Percentiles rank a stretch among this genome's conserved stretches.
Conservation (phyloP, 2,888 invertebrate species). For the Bembecia ichneumoniformis region DNA sequence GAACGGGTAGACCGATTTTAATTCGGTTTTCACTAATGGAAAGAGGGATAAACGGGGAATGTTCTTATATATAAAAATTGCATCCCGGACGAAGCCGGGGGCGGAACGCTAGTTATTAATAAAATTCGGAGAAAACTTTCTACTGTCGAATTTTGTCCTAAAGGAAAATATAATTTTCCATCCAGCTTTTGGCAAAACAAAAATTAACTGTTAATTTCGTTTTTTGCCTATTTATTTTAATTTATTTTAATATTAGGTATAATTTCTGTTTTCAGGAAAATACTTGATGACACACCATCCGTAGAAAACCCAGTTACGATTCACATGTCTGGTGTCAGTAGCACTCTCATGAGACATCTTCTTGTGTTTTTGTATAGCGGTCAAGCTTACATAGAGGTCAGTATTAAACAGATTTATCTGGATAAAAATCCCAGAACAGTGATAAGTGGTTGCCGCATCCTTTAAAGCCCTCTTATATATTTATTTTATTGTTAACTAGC, state of each 20-base stretch:
- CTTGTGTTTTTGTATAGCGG: slow-evolving; percentile 90
- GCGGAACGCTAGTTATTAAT: too few relatives aligned
- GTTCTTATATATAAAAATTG: too few relatives aligned
- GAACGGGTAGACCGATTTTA: too few relatives aligned
- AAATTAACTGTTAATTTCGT: neutral
- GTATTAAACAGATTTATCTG: slow-evolving; percentile 11
- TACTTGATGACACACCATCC: slow-evolving; percentile 80
- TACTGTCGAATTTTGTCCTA: too few relatives aligned
- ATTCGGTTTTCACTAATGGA: too few relatives aligned
- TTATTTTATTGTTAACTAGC: slow-evolving; percentile 6
- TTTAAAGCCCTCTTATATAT: neutral
- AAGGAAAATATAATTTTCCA: neutral
- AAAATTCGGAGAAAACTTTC: too few relatives aligned
- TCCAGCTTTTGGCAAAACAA: too few relatives aligned
- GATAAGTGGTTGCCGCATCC: too few relatives aligned
- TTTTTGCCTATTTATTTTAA: neutral
- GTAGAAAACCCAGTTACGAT: slow-evolving; percentile 82
- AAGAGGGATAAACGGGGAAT: too few relatives aligned
- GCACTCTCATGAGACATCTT: slow-evolving; percentile 84
- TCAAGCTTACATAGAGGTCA: slow-evolving; percentile 84
- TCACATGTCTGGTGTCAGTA: slow-evolving; percentile 87
- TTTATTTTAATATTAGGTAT: too few relatives aligned
- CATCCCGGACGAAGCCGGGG: too few relatives aligned
- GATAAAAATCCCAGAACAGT: neutral
- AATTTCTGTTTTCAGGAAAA: slow-evolving; percentile 59